Base-by-base conservation (phyloP, 23 tunicate genomes). In the Styela clava region DNA sequence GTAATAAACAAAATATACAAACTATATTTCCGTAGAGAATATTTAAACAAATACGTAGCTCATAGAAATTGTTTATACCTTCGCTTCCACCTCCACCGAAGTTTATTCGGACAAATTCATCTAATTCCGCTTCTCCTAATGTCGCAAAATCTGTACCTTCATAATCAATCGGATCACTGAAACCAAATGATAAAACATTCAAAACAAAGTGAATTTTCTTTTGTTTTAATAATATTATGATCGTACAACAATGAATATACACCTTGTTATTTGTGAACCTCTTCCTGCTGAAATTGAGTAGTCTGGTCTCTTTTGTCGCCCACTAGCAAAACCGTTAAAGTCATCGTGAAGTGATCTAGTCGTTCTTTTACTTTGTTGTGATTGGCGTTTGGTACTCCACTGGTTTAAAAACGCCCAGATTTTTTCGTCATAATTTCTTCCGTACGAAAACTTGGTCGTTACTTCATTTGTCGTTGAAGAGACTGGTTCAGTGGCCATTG, bases 381-480 rank as follows among this genome's bases (percentile, higher is more conserved):
- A 5, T 44, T 44, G 56, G 12, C 56, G 56, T 12, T 44, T 27
- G 34, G 35, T 26, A 20, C 35, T 71, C 77, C 77, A 71, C 35
- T 34, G 77, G 34, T 34, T 71, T 35, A 71, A 71, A 71, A 71
- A 71, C 16, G 77, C 77, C 77, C 77, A 71, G 34, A 71, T 30
- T 27, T 71, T 27, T 32, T 71, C 77, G 29, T 71, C 77, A 27
- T 33, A 71, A 30, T n/a, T 32, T 3, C 9, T 5, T 5, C 56
- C 56, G 12, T 44, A 44, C 9, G 56, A 44, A 44, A 44, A 44
- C 56, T 44, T 44, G 56, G 56, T 44, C 12, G 56, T 44, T 12
- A 44, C 56, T 44, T 44, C 56, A 5, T 44, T 44, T 44, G 56
- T 44, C 7, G 56, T 44, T 44, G 56, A 5, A 7, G 56, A 7